Conservation (phyloP, 2,888 invertebrate genomes). For the Ephialtes manifestator region DNA sequence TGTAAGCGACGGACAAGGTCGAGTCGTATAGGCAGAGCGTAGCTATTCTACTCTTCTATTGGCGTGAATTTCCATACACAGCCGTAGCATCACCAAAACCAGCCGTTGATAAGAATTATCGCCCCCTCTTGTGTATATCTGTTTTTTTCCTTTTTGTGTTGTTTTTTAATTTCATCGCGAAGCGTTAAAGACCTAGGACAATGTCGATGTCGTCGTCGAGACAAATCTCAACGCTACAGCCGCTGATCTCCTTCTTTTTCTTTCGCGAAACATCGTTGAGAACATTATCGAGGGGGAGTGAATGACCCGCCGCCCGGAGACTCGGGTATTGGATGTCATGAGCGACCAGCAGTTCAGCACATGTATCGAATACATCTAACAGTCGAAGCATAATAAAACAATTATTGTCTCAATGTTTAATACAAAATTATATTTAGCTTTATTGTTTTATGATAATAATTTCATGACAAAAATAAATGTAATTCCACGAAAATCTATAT, state of each 20-base stretch:
- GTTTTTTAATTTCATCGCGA: not conserved
- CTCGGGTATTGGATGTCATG: slow-evolving; percentile 62
- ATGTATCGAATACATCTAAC: not conserved
- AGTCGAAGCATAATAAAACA: not conserved
- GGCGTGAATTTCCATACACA: slow-evolving; percentile 24
- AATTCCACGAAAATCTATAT: no score
- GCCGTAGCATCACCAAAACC: not conserved
- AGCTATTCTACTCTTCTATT: slow-evolving; percentile 7
- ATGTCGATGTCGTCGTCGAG: slow-evolving; percentile 38
- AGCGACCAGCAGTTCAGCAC: slow-evolving; percentile 16
- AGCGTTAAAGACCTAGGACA: slow-evolving; percentile 58
- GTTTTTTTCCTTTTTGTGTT: no score
- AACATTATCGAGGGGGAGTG: slow-evolving; percentile 61
- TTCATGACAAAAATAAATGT: no score
- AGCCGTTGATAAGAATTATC: not conserved
- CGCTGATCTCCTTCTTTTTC: slow-evolving; percentile 18
- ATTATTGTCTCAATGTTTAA: not conserved
- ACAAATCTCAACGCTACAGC: slow-evolving; percentile 8
- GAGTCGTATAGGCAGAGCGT: slow-evolving; percentile 1
- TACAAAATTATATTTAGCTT: not conserved
- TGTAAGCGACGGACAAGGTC: slow-evolving; percentile 55
- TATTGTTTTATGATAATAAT: no score
- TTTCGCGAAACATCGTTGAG: slow-evolving; percentile 42
- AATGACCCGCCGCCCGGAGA: slow-evolving; percentile 68
- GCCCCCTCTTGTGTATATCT: not conserved